Evolutionary conservation across 2,888 invertebrate species (phyloP), one percentile per base, ranked within the genome.

Genomic region (Abrostola tripartita): DNA sequence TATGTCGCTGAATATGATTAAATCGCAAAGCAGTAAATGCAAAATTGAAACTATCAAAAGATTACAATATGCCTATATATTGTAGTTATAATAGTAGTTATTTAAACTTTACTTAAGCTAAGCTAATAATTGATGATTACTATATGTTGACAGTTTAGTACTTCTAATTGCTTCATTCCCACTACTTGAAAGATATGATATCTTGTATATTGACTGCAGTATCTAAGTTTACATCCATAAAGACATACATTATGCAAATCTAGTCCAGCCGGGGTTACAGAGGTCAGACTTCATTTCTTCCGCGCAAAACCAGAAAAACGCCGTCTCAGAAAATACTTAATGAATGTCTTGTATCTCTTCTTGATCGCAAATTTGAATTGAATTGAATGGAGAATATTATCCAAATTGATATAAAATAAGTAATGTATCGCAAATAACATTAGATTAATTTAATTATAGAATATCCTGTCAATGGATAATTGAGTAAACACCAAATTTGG

Each of bases 221-320:
- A 53, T 68, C 0, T 47, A 41, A 49, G 36, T 12, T 44, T 24
- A 47, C 44, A 47, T 8, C 44, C 14, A 47, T 47, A 49, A 36
- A 37, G 49, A n/a, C 41, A 35, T 41, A 41, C 35, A 41, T 35
- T 38, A 47, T 47, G 44, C 12, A 38, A 55, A 55, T 63, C 41
- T 68, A 65, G 44, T 60, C 50, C 55, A 60, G 56, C 52, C 24
- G 14, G 60, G 68, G 59, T 72, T 56, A 35, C n/a, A 38, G 42
- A 62, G 68, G 47, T 62, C 71, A 59, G 41, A 6, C 55, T 42
- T 53, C 59, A 61, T 53, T 41, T 62, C 47, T 54, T 52, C 49
- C 54, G n/a, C 37, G 12, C 52, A 65, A 61, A 73, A 68, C 57
- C 50, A 57, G 73, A 56, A 73, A 54, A 62, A 60, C 62, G 40